Percentiles rank a stretch among this genome's conserved stretches.
Evolutionary conservation across 2,888 invertebrate species (phyloP).

Genomic region (Eristalinus sepulchralis): DNA sequence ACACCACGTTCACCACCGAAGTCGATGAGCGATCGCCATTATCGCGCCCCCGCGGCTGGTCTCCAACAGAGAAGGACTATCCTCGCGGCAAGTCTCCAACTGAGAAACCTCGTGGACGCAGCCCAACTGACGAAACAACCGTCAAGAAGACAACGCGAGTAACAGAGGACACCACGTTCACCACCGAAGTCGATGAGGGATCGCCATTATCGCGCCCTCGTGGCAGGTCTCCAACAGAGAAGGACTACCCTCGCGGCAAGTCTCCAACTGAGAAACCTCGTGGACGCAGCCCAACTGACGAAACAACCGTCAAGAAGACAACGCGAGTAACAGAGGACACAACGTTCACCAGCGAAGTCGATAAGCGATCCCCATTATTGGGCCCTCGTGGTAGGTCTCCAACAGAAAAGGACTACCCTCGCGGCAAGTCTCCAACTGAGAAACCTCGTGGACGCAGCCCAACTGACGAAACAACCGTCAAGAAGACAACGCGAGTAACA

Average conservation of each 20-base stretch:
- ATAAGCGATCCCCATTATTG: conserved; percentile 21
- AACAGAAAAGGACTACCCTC: not conserved
- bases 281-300: not conserved
- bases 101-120: not conserved
- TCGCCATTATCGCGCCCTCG: conserved; percentile 16
- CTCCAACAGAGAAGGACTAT: not conserved
- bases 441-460: not conserved
- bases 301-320: not conserved
- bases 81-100: not conserved
- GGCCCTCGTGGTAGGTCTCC: conserved; percentile 33
- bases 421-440: not conserved
- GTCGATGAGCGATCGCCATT: not conserved
- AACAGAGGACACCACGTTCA: too few species aligned
- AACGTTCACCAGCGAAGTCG: not conserved
- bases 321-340: conserved; percentile 12
- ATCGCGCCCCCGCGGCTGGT: not conserved
- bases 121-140: not conserved
- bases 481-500: not conserved
- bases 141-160: not conserved
- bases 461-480: not conserved
- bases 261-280: not conserved
- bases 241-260: not conserved
- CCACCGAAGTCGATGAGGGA: conserved; percentile 3
- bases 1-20: not conserved
- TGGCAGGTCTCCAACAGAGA: conserved; percentile 32